Conservation (phyloP, 2,113 vertebrate species). For the Maccullochella peelii region DNA sequence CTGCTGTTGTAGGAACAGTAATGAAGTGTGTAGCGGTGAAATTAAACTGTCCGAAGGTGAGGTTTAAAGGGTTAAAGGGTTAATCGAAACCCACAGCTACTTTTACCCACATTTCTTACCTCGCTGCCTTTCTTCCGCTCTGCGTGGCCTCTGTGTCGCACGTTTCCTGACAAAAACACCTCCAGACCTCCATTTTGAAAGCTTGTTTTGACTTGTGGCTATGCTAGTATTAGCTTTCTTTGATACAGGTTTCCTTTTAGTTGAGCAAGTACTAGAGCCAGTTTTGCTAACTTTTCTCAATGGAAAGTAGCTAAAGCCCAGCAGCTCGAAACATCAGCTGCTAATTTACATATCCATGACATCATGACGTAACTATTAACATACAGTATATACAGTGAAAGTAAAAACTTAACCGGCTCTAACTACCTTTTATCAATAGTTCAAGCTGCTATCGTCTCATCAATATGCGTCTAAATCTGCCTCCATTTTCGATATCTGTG, state of each 20-base stretch:
- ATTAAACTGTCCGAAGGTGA: neutral
- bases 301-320: neutral
- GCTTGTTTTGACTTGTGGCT: neutral
- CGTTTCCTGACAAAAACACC: neutral
- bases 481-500: too few relatives aligned
- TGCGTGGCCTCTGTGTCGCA: too few relatives aligned
- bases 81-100: too few relatives aligned
- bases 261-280: neutral
- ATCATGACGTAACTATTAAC: too few relatives aligned
- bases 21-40: neutral
- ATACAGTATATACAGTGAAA: too few relatives aligned
- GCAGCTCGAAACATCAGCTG: neutral
- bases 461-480: too few relatives aligned
- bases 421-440: too few relatives aligned
- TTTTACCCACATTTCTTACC: neutral
- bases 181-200: neutral
- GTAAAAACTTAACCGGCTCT: too few relatives aligned
- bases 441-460: too few relatives aligned
- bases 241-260: neutral
- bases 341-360: too few relatives aligned
- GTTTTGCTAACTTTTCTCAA: neutral
- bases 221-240: neutral
- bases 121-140: too few relatives aligned
- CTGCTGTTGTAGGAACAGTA: neutral
- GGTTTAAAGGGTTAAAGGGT: too few relatives aligned